A percentile compares a stretch with the other conserved stretches of the same genome.
Conservation (phyloP, 2,113 vertebrate species). For the Xenotilapia flavipinnis region DNA sequence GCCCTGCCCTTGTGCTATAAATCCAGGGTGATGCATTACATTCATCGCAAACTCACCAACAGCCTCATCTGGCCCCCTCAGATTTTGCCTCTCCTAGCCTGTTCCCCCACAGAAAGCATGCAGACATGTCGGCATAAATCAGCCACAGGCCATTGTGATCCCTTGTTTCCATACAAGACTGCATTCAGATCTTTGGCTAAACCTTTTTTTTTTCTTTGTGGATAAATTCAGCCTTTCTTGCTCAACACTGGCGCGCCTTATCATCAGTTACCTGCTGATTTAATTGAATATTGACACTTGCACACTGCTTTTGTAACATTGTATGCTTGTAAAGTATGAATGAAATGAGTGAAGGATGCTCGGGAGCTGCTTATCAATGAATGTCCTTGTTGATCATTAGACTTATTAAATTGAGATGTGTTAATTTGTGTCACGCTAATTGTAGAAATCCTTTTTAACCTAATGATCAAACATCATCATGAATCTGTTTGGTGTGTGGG, state of each 20-base stretch:
- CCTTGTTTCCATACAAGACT: not conserved
- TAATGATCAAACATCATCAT: constrained; percentile 30
- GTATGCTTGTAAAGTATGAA: constrained; percentile 5
- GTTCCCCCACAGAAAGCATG: not conserved
- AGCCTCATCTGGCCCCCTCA: not conserved
- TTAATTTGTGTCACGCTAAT: constrained; percentile 13
- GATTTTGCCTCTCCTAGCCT: not conserved
- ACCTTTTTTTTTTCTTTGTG: not conserved
- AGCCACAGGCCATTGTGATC: not conserved
- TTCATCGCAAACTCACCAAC: not conserved
- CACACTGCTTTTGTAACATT: constrained; percentile 46
- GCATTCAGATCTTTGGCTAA: not conserved
- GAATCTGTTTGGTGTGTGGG: not conserved
- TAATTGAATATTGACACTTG: constrained; percentile 33
- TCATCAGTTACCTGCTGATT: constrained; percentile 37
- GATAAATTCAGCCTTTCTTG: constrained; percentile 1
- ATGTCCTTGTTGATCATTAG: not conserved
- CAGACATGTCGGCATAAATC: not conserved
- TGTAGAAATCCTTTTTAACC: constrained; percentile 1
- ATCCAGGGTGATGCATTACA: not conserved
- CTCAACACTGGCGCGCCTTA: constrained; percentile 5
- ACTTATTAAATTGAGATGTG: not conserved
- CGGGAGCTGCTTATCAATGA: not conserved
- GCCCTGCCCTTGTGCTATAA: not conserved
- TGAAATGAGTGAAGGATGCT: not conserved